Evolutionary conservation across 2,888 invertebrate species (phyloP), one percentile per base, ranked within the genome.

Genomic region (Lithophane semibrunnea): DNA sequence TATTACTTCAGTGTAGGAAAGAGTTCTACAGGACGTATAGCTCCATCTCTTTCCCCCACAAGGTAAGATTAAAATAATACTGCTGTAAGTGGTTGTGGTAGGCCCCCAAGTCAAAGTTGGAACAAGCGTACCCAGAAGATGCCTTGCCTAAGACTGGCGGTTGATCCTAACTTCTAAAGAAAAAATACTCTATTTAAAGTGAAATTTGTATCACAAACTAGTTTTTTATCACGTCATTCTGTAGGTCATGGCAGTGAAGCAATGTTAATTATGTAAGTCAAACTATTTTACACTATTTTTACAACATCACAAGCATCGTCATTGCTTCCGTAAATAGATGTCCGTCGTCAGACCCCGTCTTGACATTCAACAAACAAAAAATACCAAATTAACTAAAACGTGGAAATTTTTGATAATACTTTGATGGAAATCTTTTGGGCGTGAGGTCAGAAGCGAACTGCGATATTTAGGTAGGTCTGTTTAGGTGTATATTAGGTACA

Each of bases 241-340:
- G 42, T 77, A 58, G 83, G 64, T 84, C 69, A 72, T 29, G 24
- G 64, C 21, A 73, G 37, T 70, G 61, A 47, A 52, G 71, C 29
- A 83, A 73, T 54, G 37, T 24, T 78, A 49, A 67, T 83, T 75
- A 83, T 61, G 79, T 79, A 73, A 71, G 44, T 8, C 49, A 13
- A 21, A 68, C 24, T n/a, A 68, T 60, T 70, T 67, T 61, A 70
- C 79, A 67, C 29, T 21, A 75, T 61, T 73, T 54, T 67, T 78
- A 82, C 73, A 82, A 73, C 74, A 67, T 60, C 61, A 12, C 75
- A 60, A 60, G 52, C 58, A 64, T 65, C 66, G 54, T 61, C 56
- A 24, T 1, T 47, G 29, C 21, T 44, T 65, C 72, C 75, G 18
- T 75, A 83, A 86, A 84, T 86, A 86, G 80, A 79, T 70, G 66